phyloP scores from a whole-genome alignment of 1,140 invertebrate species.

The Pogonomyrmex californicus region DNA sequence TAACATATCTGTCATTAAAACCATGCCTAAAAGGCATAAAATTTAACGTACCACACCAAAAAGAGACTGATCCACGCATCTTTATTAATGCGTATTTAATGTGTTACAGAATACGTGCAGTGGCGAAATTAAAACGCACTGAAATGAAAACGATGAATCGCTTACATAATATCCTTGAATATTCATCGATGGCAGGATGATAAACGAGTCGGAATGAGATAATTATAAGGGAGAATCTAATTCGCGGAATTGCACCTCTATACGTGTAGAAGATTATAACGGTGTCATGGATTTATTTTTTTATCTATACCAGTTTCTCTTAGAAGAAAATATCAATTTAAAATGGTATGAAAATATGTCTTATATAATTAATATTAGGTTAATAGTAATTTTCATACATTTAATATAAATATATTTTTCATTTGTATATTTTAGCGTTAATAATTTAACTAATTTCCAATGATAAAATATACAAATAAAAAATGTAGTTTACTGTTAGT shows the following conservation, averaged over 20 bases:
- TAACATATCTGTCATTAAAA: conserved; percentile 31
- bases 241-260: conserved; percentile 7
- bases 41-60: conserved; percentile 29
- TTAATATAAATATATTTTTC: too few relatives aligned
- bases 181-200: conserved; percentile 53
- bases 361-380: background rate
- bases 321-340: background rate
- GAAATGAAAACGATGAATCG: conserved; percentile 47
- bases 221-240: conserved; percentile 50
- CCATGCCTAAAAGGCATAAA: conserved; percentile 34
- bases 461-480: background rate
- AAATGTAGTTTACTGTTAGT: background rate
- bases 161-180: conserved; percentile 49
- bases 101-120: conserved; percentile 21
- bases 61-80: background rate
- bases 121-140: conserved; percentile 33
- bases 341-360: background rate
- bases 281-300: background rate
- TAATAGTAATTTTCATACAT: background rate
- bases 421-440: too few relatives aligned
- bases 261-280: conserved; percentile 16
- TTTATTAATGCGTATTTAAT: conserved; percentile 54
- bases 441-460: background rate
- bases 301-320: background rate
- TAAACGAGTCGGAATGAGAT: conserved; percentile 55